Evolutionary conservation across 1,140 invertebrate genomes (phyloP), one percentile per base, ranked within the genome.

Genomic region (Macrosteles quadrilineatus): DNA sequence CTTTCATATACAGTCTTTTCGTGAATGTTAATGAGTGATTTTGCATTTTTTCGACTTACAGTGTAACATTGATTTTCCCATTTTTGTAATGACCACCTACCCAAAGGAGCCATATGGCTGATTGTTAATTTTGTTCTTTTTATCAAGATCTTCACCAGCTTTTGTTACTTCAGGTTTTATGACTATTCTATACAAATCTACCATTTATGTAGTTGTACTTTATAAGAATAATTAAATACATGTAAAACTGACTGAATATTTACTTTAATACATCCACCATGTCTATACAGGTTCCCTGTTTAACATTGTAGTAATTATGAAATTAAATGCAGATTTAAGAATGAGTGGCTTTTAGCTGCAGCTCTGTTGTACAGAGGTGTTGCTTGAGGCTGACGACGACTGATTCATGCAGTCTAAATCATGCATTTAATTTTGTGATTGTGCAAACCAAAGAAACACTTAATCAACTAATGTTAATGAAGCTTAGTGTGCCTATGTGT

Each of bases 271-370:
- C 47, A 50, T 19, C 47, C 47, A 50, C n/a, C 47, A 17, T 40
- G 36, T 6, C 36, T 9, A 6, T n/a, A 50, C 47, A 9, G n/a
- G 4, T 17, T 11, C 47, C 47, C 47, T 21, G 47, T 50, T 50
- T 4, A 50, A 50, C 47, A 50, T 50, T 50, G 47, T 50, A 50
- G 47, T 50, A 50, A 50, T 50, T 50, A 50, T 50, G n/a, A 50
- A 50, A 50, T 50, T 11, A n/a, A 19, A 50, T 21, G n/a, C 47
- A 9, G 14, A 50, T n/a, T 21, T 50, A 4, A 19, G 3, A 19
- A 21, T 19, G 47, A 9, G 47, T 50, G 3, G 21, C 2, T 50
- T 50, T 50, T 19, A n/a, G n/a, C 47, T 19, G 4, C 47, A 21
- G 14, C 47, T 21, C 47, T 50, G 47, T n/a, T 21, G 3, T 19